Evolutionary conservation across 2,888 invertebrate genomes (phyloP), one percentile per base, ranked within the genome.

Genomic region (Arctia plantaginis): DNA sequence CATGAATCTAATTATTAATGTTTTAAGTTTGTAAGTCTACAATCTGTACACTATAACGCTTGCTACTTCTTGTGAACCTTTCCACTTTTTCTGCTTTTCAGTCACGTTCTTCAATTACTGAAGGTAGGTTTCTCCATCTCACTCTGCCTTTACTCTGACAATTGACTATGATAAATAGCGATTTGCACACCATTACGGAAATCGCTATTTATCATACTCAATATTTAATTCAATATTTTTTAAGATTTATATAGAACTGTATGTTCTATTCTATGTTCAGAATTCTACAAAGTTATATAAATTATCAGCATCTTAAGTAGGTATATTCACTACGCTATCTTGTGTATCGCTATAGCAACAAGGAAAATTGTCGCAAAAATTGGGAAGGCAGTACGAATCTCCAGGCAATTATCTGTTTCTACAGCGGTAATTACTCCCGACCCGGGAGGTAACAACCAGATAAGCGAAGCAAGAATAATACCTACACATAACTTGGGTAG

Each of bases 341-440:
- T 33, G 12, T 67, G 18, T 23, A 47, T 67, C 23, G 12, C 33
- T 69, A 55, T 69, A 35, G 75, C 79, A 72, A 81, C 76, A 79
- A 86, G 80, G 83, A 82, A 88, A 87, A 84, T 79, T 83, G 82
- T 76, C 74, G 78, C 83, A 87, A 89, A 90, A 90, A 90, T 87
- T 82, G 77, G 79, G 80, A 78, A 81, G 86, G 82, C 85, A 78
- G 80, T 78, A 83, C 70, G 86, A 88, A 89, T 89, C 89, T 89
- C 88, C 75, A 84, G 89, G 88, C 89, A 89, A 92, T 92, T 92
- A 92, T 90, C 88, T 87, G 84, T 89, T 87, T 90, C 89, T 91
- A 89, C 89, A 87, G 86, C 77, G 86, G 85, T 90, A 91, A 92
- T 93, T 91, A 90, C 89, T 85, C 83, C 82, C 77, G 85, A 85